Evolutionary conservation across 2,113 vertebrate species (phyloP).

Genomic region (Podocnemis expansa): DNA sequence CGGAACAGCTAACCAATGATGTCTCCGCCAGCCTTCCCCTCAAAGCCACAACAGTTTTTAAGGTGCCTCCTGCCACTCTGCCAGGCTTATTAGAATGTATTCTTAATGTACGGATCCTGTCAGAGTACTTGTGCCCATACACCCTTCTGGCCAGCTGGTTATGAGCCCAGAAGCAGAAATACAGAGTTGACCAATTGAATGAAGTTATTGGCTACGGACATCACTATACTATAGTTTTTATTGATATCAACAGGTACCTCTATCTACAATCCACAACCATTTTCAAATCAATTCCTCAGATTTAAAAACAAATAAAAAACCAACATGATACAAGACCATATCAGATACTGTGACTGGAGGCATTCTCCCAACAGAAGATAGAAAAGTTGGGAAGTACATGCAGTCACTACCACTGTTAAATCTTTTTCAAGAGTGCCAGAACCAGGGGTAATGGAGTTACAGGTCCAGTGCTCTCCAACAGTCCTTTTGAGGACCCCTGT

Average conservation of each 20-base stretch:
- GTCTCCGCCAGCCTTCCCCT: not conserved
- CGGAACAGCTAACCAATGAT: not conserved
- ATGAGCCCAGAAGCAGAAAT: not conserved
- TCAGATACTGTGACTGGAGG: not conserved
- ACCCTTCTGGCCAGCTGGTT: not conserved
- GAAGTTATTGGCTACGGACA: not conserved
- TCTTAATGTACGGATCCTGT: not conserved
- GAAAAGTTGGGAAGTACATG: not conserved
- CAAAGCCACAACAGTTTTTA: not conserved
- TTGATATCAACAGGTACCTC: not conserved
- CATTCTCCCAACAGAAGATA: not conserved
- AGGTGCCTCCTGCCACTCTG: not conserved
- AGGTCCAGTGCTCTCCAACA: not conserved
- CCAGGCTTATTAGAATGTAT: not conserved
- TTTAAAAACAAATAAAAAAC: not conserved
- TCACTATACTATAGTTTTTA: not conserved
- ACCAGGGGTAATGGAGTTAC: not conserved
- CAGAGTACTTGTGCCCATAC: not conserved
- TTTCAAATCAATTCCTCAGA: not conserved
- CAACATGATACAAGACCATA: not conserved
- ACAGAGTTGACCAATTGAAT: not conserved
- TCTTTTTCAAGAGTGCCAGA: not conserved
- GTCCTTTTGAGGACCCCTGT: too few relatives aligned
- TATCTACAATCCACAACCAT: not conserved
- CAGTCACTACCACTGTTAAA: too few relatives aligned